A percentile compares a stretch with the other conserved stretches of the same genome.
phyloP scores from a whole-genome alignment of 1,140 invertebrate species.

The Thalassaphorura encarpata region DNA sequence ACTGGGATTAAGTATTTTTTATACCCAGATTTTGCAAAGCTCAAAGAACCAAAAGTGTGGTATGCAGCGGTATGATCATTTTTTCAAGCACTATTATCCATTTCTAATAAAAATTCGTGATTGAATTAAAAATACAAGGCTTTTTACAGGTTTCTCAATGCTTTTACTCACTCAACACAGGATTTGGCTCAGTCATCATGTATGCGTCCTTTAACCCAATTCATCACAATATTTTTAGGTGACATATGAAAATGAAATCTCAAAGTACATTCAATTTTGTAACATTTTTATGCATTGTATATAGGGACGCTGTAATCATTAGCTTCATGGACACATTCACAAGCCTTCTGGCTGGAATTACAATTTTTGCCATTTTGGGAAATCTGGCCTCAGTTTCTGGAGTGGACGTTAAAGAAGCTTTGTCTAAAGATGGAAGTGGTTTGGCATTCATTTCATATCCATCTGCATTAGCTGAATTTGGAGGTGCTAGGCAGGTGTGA shows the following conservation, averaged over 20 bases:
- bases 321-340: slow-evolving; percentile 34
- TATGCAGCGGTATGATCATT: neutral
- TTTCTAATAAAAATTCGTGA: neutral
- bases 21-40: slow-evolving; percentile 53
- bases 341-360: slow-evolving; percentile 36
- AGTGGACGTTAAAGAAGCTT: slow-evolving; percentile 48
- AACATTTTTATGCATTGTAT: slow-evolving; percentile 33
- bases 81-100: neutral
- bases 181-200: slow-evolving; percentile 6
- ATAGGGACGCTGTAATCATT: slow-evolving; percentile 42
- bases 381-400: slow-evolving; percentile 35
- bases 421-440: slow-evolving; percentile 57
- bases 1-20: slow-evolving; percentile 67
- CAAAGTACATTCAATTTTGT: neutral
- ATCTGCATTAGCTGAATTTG: slow-evolving; percentile 74
- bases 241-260: slow-evolving; percentile 31
- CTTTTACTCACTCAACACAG: slow-evolving; percentile 4
- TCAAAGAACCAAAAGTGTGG: slow-evolving; percentile 32
- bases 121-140: too few relatives aligned
- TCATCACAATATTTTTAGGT: neutral
- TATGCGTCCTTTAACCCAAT: neutral
- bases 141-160: slow-evolving; percentile 65
- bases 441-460: slow-evolving; percentile 69
- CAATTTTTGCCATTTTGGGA: slow-evolving; percentile 42
- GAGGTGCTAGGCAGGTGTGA: slow-evolving; percentile 51